Evolutionary conservation across 2,113 vertebrate species (phyloP), one percentile per base, ranked within the genome.

Genomic region (Apteryx mantelli): DNA sequence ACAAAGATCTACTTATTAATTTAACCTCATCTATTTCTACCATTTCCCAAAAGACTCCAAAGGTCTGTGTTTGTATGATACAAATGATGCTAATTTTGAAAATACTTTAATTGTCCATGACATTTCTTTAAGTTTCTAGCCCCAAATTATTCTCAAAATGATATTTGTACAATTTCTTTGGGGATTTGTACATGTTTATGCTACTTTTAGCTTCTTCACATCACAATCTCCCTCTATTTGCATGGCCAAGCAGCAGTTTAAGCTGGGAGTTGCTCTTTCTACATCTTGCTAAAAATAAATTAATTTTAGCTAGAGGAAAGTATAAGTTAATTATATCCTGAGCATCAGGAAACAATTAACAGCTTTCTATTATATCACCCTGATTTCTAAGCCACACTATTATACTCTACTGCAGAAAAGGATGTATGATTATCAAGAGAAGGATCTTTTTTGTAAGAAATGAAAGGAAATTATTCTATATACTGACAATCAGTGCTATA

Each of bases 301-400:
- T 55, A 18, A 61, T 82, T 70, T 87, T 46, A 92, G 18, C 40
- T n/a, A 86, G 68, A 85, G 28, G 34, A 74, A 95, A 95, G 42
- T 70, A 13, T 71, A 94, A 94, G 55, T 78, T 94, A 97, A 86
- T 91, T 91, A 86, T 76, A 89, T 94, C 82, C 85, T 95, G 55
- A 96, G 50, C 63, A 77, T 55, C 75, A 88, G 91, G 91, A 97
- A 97, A 92, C 55, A 96, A 95, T 95, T 92, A 96, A 94, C 87
- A 94, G 71, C 79, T 95, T 93, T 91, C 75, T 93, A 63, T 89
- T 87, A 61, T 82, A 91, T 40, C 1, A 1, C 32, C 26, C 65
- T 80, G 77, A 89, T 88, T 95, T 91, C 70, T 87, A 81, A 86
- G 38, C 24, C 77, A 86, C 50, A 71, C 36, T 91, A 71, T 95